Percentiles rank a stretch among this genome's conserved stretches.
These are phyloP conservation scores for Megastigmus dorsalis DNA, from an alignment of 2,888 invertebrate species.

Conservation along the genomic window DNA sequence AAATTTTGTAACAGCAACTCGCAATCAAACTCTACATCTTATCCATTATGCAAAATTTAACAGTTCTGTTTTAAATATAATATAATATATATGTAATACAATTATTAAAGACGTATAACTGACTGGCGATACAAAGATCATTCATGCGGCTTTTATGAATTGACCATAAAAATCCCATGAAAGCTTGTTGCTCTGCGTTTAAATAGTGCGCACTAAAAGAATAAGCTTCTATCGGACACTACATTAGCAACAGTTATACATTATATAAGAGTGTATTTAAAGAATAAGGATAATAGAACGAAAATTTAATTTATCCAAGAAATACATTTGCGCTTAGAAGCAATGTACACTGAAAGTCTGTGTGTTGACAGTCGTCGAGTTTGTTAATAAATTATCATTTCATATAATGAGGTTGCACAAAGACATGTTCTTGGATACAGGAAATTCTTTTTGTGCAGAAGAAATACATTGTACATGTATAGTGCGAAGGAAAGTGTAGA, in stretches of 20 bases:
- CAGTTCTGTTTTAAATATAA: slow-evolving; percentile 33
- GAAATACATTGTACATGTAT: background rate
- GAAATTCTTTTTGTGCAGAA: slow-evolving; percentile 20
- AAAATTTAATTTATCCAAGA: slow-evolving; percentile 11
- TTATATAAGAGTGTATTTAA: background rate
- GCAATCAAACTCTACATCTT: slow-evolving; percentile 4
- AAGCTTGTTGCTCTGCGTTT: background rate
- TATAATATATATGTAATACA: no score
- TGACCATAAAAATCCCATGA: slow-evolving; percentile 27
- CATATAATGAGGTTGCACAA: slow-evolving; percentile 9
- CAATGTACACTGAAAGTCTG: background rate
- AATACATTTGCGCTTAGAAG: background rate
- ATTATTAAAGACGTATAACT: slow-evolving; percentile 16
- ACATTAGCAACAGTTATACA: background rate
- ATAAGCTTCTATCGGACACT: background rate
- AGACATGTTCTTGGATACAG: background rate
- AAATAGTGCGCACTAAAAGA: slow-evolving; percentile 4
- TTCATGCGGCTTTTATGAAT: slow-evolving; percentile 17
- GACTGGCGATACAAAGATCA: background rate
- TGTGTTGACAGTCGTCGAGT: background rate
- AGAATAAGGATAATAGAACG: background rate
- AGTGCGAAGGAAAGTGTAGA: slow-evolving; percentile 21
- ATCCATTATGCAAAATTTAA: slow-evolving; percentile 15
- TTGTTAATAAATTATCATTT: slow-evolving; percentile 43
- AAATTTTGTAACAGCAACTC: slow-evolving; percentile 4